phyloP scores from a whole-genome alignment of 2,113 vertebrate genomes.

The Brachyhypopomus occidentalis region DNA sequence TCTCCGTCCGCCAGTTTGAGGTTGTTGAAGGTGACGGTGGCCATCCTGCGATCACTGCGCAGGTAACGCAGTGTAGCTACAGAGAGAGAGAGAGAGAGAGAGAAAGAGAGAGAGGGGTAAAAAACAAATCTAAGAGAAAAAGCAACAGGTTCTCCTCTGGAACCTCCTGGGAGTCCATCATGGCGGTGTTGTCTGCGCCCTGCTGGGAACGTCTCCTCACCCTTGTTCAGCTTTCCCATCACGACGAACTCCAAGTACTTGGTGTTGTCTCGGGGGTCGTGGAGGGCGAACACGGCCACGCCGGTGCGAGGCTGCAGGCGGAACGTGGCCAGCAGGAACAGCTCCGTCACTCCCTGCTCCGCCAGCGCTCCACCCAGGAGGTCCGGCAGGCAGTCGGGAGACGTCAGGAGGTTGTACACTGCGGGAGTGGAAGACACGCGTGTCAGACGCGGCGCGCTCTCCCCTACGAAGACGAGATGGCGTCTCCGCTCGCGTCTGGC shows the following conservation, averaged over 20 bases:
- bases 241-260: conserved; percentile 95
- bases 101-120: neutral
- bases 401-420: conserved; percentile 94
- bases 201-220: conserved; percentile 66
- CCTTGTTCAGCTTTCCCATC: conserved; percentile 92
- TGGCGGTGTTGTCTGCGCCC: no score
- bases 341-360: conserved; percentile 81
- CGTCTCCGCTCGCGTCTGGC: no score
- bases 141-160: neutral
- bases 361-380: conserved; percentile 82
- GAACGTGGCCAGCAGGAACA: conserved; percentile 87
- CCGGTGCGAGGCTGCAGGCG: conserved; percentile 88
- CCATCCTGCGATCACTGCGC: conserved; percentile 84
- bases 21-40: conserved; percentile 90
- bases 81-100: conserved; percentile 3
- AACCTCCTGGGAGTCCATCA: no score
- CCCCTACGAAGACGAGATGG: no score
- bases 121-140: neutral
- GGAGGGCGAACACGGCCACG: conserved; percentile 84
- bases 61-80: conserved; percentile 87
- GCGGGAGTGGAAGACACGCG: conserved; percentile 41
- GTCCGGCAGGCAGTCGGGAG: conserved; percentile 82
- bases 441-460: no score
- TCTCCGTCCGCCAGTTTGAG: conserved; percentile 88
- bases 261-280: conserved; percentile 86